A percentile compares a stretch with the other conserved stretches of the same genome.
phyloP scores from a whole-genome alignment of 2,888 invertebrate species.

The Phortica magna region DNA sequence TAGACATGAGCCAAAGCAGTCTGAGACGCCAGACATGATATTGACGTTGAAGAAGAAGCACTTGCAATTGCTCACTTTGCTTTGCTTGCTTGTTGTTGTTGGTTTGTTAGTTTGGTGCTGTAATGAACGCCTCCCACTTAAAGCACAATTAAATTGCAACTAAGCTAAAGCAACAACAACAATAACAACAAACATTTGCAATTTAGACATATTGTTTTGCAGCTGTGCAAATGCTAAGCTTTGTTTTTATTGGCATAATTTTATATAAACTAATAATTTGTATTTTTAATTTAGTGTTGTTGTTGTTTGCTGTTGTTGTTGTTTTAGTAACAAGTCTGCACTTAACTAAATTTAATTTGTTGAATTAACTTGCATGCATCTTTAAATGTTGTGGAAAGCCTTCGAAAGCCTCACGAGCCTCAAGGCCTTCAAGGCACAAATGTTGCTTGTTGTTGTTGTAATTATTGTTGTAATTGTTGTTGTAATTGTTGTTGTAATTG shows the following conservation, averaged over 20 bases:
- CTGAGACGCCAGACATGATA: too few relatives aligned
- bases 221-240: background rate
- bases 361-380: too few relatives aligned
- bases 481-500: too few relatives aligned
- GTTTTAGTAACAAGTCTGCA: too few relatives aligned
- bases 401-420: too few relatives aligned
- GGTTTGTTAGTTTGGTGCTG: background rate
- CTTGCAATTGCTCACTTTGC: background rate
- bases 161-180: constrained; percentile 18
- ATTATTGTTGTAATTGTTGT: too few relatives aligned
- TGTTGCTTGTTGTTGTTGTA: too few relatives aligned
- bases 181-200: background rate
- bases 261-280: too few relatives aligned
- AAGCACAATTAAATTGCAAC: constrained; percentile 31
- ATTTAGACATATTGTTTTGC: background rate
- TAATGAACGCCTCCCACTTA: constrained; percentile 30
- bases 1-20: background rate
- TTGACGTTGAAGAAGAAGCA: background rate
- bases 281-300: too few relatives aligned
- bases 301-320: too few relatives aligned
- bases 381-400: too few relatives aligned
- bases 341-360: too few relatives aligned
- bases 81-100: background rate
- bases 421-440: background rate
- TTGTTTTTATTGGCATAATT: background rate